Evolutionary conservation across 2,113 vertebrate species (phyloP), one percentile per base, ranked within the genome.

Genomic region (Scomber colias): DNA sequence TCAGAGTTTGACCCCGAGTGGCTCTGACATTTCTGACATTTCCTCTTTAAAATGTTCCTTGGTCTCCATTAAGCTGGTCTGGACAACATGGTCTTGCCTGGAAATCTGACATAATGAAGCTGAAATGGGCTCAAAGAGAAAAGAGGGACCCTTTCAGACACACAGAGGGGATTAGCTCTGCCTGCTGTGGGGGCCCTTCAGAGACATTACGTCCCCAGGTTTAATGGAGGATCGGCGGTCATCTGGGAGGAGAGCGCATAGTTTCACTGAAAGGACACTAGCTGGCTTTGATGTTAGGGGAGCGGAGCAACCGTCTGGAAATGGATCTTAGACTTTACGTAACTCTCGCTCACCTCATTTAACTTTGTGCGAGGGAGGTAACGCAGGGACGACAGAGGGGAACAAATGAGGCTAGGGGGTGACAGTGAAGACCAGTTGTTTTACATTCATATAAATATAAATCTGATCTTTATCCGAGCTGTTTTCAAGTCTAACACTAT

Each of bases 311-410:
- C 48, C 17, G 17, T 71, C 71, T 75, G 60, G 63, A 83, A 73
- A 60, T 44, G 5, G 46, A 77, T 76, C 24, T 17, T 1, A 13
- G 69, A 68, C 31, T 87, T 75, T 68, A 63, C 24, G 21, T 62
- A 79, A 82, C 60, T 65, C 27, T 13, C 30, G 21, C 21, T 53
- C 51, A 70, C 74, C 62, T 85, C 68, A 49, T 79, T 71, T 83
- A n/a, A 60, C 76, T 70, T 53, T 21, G 35, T 24, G 24, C 24
- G n/a, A 11, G 16, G 55, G 40, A 53, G 71, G 45, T 14, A 68
- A 54, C 79, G 59, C 5, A 45, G 31, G 48, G 27, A 55, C 49
- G 27, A 24, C 51, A 17, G 31, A 19, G 24, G 17, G 17, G 27
- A 24, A 27, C n/a, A 13, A 30, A 62, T 1, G 30, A 68, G 46